A percentile compares a stretch with the other conserved stretches of the same genome.
Evolutionary conservation across 2,888 invertebrate species (phyloP).

Genomic region (Brachyptera risi): DNA sequence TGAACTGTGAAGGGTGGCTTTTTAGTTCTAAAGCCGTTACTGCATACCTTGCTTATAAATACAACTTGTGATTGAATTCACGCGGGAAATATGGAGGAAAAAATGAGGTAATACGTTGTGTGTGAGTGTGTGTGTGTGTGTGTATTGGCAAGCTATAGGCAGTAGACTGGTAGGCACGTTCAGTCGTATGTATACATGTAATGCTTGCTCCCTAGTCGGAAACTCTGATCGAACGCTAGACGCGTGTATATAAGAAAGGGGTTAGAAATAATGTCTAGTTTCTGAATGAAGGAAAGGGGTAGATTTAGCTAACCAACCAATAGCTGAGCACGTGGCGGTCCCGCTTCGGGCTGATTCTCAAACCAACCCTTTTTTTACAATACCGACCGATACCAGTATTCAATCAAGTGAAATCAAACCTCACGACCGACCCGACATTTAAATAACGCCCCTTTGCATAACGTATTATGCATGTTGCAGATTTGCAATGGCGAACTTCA

Average conservation of each 20-base stretch:
- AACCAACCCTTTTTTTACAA: conserved; percentile 1
- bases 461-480: too few relatives aligned
- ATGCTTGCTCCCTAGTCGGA: too few relatives aligned
- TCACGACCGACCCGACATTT: not conserved
- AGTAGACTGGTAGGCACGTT: too few relatives aligned
- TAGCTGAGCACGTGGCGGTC: conserved; percentile 4
- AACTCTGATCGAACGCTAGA: not conserved
- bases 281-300: conserved; percentile 6
- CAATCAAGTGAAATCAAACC: conserved; percentile 6
- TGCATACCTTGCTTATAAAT: too few relatives aligned
- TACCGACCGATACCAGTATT: too few relatives aligned
- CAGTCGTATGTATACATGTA: too few relatives aligned
- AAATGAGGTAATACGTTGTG: too few relatives aligned
- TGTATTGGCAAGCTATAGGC: too few relatives aligned
- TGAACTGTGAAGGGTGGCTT: not conserved
- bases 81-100: too few relatives aligned
- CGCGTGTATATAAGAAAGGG: conserved; percentile 19
- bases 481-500: too few relatives aligned
- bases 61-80: not conserved
- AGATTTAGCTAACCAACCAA: conserved; percentile 17
- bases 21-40: conserved; percentile 14
- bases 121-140: too few relatives aligned
- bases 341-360: not conserved
- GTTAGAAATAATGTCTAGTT: conserved; percentile 18
- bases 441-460: conserved; percentile 6